Evolutionary conservation across 2,797 vertebrate species (phyloP), one percentile per base, ranked within the genome.

Genomic region (Bradypodion ventrale): DNA sequence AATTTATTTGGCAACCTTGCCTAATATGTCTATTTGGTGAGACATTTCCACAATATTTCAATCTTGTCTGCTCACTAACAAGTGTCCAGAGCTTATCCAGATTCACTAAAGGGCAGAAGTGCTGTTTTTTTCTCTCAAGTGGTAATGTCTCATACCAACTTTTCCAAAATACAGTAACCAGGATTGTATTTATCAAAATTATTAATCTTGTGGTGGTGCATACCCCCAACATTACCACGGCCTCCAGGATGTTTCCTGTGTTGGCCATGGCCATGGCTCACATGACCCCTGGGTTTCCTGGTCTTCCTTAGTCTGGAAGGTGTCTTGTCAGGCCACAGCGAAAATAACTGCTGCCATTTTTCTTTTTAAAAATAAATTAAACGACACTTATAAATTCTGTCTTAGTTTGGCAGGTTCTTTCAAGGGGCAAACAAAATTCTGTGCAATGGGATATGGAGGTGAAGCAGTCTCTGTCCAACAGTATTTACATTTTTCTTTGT

Each of bases 181-280:
- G 96, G 96, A 86, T 97, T 97, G 97, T 96, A 96, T 95, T 96
- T 96, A 82, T 99, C 98, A 2, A 99, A 99, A 95, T 99, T n/a
- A n/a, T n/a, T 99, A 95, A 99, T 99, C 91, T 98, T 98, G 96
- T 97, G 96, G 93, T 97, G 97, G 94, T 97, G 97, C 96, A 97
- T 94, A 35, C 97, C 96, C 91, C 97, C 96, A 73, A 97, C 97
- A 93, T 97, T 97, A 95, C 96, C 97, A 88, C 98, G 97, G 85
- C 96, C 96, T 93, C 97, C 98, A 49, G 99, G 96, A 94, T 96
- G 99, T 92, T 99, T 99, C 81, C 98, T 97, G 96, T 99, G 98
- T 80, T 99, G 98, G 92, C 98, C 98, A 73, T 99, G 98, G 89
- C 98, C 98, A 83, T 99, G 98, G 94, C 98, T 99, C 63, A 99